Evolutionary conservation across 2,888 invertebrate genomes (phyloP), one percentile per base, ranked within the genome.

Genomic region (Herminia tarsipennalis): DNA sequence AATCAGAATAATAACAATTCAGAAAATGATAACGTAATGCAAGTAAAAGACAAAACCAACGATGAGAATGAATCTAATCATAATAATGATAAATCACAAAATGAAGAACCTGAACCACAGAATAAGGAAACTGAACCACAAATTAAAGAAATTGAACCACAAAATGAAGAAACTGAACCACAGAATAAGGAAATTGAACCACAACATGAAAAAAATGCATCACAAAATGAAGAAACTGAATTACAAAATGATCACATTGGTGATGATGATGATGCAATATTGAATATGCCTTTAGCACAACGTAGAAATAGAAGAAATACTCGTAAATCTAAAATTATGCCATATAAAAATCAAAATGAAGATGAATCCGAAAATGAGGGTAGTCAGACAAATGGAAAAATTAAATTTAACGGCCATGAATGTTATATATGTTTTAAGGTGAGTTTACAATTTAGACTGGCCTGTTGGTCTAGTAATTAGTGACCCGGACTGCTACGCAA

Each of bases 361-460:
- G 22, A 22, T 34, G 10, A 25, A 10, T 17, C 5, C 12, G 33
- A 39, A 9, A 10, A 5, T 10, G 34, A 10, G 0, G 21, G 17
- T 21, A 9, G 1, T 0, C 47, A 42, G 35, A 43, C 18, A 0
- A 67, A 59, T 22, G 59, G 58, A 2, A 77, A 73, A 53, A 34
- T 81, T 0, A 78, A 62, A 5, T 69, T 86, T 2, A 78, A 83
- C 24, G 73, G 72, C 0, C 79, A 83, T 34, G 88, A 89, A 32
- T 89, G 89, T 34, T 86, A 88, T 37, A 72, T 86, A 4, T 89
- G 89, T 55, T 83, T 83, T 49, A 82, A 84, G 80, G 88, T 88
- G 56, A 55, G 74, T 25, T 10, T 1, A 9, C n/a, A n/a, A n/a
- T n/a, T n/a, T n/a, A n/a, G n/a, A n/a, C n/a, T n/a, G n/a, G n/a